Evolutionary conservation across 2,888 invertebrate genomes (phyloP).

Genomic region (Eurois occulta): DNA sequence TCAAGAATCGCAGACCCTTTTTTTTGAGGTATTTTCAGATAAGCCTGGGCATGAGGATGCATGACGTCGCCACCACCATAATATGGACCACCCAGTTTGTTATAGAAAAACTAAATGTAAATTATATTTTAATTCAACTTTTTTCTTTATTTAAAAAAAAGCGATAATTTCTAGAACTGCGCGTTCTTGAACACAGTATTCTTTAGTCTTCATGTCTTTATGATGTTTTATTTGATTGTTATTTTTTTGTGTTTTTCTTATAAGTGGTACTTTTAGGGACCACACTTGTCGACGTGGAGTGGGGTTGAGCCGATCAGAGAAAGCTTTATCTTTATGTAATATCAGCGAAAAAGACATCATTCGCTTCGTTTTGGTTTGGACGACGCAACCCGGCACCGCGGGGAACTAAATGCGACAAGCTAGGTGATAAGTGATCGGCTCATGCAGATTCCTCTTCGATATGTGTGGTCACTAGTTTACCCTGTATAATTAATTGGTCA

Average conservation of each 20-base stretch:
- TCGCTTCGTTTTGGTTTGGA: background rate
- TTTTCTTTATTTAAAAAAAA: background rate
- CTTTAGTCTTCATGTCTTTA: conserved; percentile 7
- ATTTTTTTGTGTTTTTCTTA: background rate
- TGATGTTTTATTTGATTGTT: conserved; percentile 5
- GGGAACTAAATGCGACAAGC: background rate
- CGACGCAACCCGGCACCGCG: background rate
- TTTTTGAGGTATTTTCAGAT: too few species aligned
- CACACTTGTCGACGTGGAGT: background rate
- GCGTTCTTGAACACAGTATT: conserved; percentile 30
- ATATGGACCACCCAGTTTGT: background rate
- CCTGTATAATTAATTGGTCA: background rate
- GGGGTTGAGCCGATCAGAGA: background rate
- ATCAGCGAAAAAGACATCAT: background rate
- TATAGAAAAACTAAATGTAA: background rate
- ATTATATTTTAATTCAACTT: background rate
- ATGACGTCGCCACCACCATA: background rate
- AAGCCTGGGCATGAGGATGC: too few species aligned
- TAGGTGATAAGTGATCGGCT: background rate
- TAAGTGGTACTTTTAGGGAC: background rate
- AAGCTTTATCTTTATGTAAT: background rate
- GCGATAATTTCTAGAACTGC: background rate
- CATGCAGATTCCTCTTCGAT: background rate
- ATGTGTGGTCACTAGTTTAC: background rate
- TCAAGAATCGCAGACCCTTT: too few species aligned